Evolutionary conservation across 1,140 invertebrate species (phyloP), one percentile per base, ranked within the genome.

Genomic region (Teleopsis dalmanni): DNA sequence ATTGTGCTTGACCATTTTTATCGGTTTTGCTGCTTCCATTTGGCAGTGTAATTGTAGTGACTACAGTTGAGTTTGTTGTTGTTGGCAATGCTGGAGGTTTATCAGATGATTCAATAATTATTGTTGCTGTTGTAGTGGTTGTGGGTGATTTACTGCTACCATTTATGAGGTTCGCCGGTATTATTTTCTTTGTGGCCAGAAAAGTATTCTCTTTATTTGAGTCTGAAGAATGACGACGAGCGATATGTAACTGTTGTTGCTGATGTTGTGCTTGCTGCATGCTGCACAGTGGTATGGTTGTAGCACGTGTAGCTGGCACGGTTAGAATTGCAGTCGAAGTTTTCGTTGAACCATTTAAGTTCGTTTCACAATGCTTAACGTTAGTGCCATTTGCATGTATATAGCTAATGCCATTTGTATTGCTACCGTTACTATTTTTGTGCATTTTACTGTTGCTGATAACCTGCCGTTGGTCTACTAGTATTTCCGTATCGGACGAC

Each of bases 141-240:
- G 26, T 40, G 11, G 41, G 16, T 14, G 36, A 25, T 9, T 36
- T 40, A 31, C 27, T 16, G n/a, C 21, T 36, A 5, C 33, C 18
- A 29, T 21, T 27, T 14, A 10, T 25, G 25, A 22, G 27, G 2
- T 23, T 45, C n/a, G 64, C 60, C 19, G 64, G 41, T 27, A 27
- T 23, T 14, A 52, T 52, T 45, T 48, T 52, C 41, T 48, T 52
- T 5, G 47, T 48, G 6, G 51, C 57, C 43, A 62, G 58, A 41
- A 58, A 68, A 6, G 65, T 68, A 47, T 68, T 68, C 47, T 68
- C 65, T 51, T 68, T 68, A 45, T 68, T 65, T 27, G 65, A 67
- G 35, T 68, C 65, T 3, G 65, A 67, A 9, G 57, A 58, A 21
- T 60, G 54, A 33, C 64, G 61, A 14, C 56, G 62, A 6, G 41